Conservation (phyloP, 2,888 invertebrate species). For the Melipona bicolor region DNA sequence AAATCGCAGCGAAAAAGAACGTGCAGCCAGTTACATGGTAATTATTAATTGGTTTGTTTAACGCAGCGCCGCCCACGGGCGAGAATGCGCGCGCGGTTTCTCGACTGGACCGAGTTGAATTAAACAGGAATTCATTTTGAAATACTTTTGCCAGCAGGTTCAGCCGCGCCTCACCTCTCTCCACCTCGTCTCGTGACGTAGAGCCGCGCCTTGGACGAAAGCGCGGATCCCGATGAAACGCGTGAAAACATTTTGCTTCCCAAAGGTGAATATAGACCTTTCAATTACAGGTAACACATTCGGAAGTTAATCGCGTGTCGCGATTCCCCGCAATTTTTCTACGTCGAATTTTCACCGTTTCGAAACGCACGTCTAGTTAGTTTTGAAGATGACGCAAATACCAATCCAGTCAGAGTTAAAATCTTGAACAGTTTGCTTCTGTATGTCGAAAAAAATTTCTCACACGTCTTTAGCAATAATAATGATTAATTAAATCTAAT, state of each 20-base stretch:
- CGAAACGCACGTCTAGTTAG: background rate
- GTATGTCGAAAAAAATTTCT: background rate
- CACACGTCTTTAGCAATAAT: background rate
- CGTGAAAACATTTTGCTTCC: slow-evolving; percentile 56
- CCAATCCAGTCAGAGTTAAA: background rate
- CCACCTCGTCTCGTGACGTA: too few species aligned
- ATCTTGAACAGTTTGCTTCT: background rate
- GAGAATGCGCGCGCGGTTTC: slow-evolving; percentile 40
- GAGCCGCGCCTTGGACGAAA: slow-evolving; percentile 15
- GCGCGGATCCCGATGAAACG: slow-evolving; percentile 54
- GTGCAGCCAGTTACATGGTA: slow-evolving; percentile 51
- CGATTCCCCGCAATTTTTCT: slow-evolving; percentile 5
- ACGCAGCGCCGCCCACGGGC: slow-evolving; percentile 29
- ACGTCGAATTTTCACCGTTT: background rate
- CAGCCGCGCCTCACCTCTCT: background rate
- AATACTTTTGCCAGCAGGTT: slow-evolving; percentile 60
- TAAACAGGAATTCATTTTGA: slow-evolving; percentile 70
- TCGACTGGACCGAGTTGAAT: slow-evolving; percentile 57
- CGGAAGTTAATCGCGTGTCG: slow-evolving; percentile 36
- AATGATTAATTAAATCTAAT: background rate
- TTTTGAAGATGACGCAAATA: background rate
- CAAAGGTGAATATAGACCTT: slow-evolving; percentile 24
- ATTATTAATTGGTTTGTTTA: slow-evolving; percentile 76
- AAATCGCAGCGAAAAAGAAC: background rate
- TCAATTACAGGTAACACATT: slow-evolving; percentile 36